Evolutionary conservation across 1,140 invertebrate species (phyloP).

Genomic region (Trachelipus rathkii): DNA sequence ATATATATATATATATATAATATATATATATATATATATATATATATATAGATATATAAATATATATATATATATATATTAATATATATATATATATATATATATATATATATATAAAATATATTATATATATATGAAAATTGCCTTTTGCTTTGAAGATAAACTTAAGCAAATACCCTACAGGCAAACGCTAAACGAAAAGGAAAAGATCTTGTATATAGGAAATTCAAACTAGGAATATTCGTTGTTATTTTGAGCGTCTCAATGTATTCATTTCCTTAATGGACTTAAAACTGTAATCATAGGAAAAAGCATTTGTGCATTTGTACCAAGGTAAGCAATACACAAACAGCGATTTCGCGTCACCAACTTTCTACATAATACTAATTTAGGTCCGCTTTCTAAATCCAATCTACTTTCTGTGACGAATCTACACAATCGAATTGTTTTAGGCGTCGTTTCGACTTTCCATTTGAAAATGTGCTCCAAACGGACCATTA

Average conservation of each 20-base stretch:
- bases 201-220: no score
- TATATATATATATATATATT: constrained; percentile 8
- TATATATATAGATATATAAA: background rate
- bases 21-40: background rate
- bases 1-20: background rate
- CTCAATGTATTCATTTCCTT: background rate
- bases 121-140: background rate
- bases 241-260: no score
- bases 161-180: no score
- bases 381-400: constrained; percentile 4
- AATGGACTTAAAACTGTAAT: background rate
- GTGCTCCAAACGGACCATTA: constrained; percentile 8
- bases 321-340: background rate
- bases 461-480: constrained; percentile 8
- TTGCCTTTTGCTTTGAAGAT: no score
- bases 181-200: no score
- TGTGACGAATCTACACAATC: constrained; percentile 5
- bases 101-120: background rate
- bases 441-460: background rate
- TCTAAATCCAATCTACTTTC: constrained; percentile 10
- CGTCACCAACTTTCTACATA: constrained; percentile 6
- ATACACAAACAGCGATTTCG: background rate
- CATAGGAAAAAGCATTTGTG: constrained; percentile 1
- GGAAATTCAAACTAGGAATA: no score
- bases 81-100: constrained; percentile 8